phyloP scores from a whole-genome alignment of 2,113 vertebrate species.

The Chrysemys picta region DNA sequence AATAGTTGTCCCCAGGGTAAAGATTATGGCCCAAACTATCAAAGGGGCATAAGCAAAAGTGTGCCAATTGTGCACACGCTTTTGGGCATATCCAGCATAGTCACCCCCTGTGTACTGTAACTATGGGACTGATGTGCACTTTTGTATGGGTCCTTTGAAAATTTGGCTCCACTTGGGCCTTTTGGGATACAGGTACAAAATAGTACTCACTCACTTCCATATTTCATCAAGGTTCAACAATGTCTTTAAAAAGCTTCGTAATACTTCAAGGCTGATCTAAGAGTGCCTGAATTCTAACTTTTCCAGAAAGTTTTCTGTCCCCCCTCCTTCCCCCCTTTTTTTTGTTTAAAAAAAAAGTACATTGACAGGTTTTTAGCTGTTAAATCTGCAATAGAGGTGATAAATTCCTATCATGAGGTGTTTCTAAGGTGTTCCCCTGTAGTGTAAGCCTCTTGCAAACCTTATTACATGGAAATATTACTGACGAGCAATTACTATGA shows the following conservation, averaged over 20 bases:
- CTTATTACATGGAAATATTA: slow-evolving; percentile 27
- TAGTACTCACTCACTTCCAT: neutral
- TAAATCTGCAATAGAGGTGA: neutral
- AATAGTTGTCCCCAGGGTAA: neutral
- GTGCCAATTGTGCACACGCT: too few species aligned
- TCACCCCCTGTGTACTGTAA: neutral
- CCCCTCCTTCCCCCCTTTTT: neutral
- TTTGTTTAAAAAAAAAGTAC: neutral
- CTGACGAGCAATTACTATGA: slow-evolving; percentile 10
- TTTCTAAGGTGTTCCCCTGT: neutral
- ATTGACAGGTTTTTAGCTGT: neutral
- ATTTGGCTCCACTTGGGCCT: neutral
- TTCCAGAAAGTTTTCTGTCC: neutral
- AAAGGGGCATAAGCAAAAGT: neutral
- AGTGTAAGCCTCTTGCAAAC: slow-evolving; percentile 21
- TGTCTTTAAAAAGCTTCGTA: neutral
- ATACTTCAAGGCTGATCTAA: neutral
- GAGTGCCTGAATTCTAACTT: neutral
- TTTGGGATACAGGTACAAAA: neutral
- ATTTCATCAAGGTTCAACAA: neutral
- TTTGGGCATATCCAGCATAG: too few species aligned
- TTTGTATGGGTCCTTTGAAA: neutral
- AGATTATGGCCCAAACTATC: neutral
- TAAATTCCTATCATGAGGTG: slow-evolving; percentile 17
- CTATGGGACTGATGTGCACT: neutral